Evolutionary conservation across 2,113 vertebrate genomes (phyloP), one percentile per base, ranked within the genome.

Genomic region (Mellivora capensis): DNA sequence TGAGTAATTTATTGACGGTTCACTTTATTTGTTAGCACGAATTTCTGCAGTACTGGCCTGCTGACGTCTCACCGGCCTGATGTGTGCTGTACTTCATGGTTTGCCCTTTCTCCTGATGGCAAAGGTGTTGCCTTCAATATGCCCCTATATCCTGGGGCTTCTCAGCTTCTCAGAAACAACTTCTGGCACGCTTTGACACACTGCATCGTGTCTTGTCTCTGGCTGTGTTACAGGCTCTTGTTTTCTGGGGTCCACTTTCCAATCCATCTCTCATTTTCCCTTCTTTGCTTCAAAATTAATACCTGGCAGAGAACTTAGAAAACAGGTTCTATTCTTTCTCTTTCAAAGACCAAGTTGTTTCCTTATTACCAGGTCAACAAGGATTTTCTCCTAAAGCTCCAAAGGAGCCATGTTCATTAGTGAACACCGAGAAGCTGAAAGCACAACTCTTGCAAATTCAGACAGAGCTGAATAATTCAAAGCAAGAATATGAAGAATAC

Each of bases 401-500:
- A 31, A 94, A 97, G 62, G 99, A 99, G 52, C 95, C 97, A 3
- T 97, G 97, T 67, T 99, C 98, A 0, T 88, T 98, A 76, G 97
- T 98, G 44, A 98, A 99, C 52, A 52, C 98, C 2, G 99, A 99
- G 97, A 99, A 98, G 94, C 98, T 99, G 95, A 99, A 99, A 97
- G 99, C 99, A 80, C 99, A 99, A 42, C 97, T 99, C 85, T 96
- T 99, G 57, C 99, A 99, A 97, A 99, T 99, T 95, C 99, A 99
- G 85, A 98, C 99, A 1, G 99, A 99, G 91, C 97, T 99, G 95
- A 98, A 99, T 76, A 99, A 98, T 84, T 99, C 98, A 34, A 98
- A 99, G 59, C 99, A 99, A 97, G 99, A 99, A 93, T 99, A 99
- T 21, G 99, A 99, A 97, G 99, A 99, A 96, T 99, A 99, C 98